Conservation (phyloP, 2,797 vertebrate species). For the Triplophysa yarkandensis region DNA sequence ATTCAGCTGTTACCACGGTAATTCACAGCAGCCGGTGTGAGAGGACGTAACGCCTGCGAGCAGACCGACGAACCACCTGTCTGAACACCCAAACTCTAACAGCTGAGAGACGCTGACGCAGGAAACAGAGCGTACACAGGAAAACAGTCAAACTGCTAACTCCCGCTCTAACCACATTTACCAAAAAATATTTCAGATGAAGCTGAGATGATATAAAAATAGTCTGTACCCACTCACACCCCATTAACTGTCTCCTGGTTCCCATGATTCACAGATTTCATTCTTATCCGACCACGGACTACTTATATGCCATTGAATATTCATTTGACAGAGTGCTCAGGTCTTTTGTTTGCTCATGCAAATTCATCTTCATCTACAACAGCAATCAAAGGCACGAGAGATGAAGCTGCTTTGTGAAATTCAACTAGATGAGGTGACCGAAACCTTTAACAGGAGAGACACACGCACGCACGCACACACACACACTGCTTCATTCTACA, state of each 20-base stretch:
- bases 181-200: slow-evolving; percentile 38
- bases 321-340: slow-evolving; percentile 69
- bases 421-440: slow-evolving; percentile 46
- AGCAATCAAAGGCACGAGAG: slow-evolving; percentile 67
- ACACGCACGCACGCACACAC: not conserved
- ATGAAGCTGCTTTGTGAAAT: slow-evolving; percentile 59
- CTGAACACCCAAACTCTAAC: not conserved
- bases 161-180: slow-evolving; percentile 32
- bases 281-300: slow-evolving; percentile 56
- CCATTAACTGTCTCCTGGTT: not conserved
- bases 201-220: slow-evolving; percentile 1
- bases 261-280: slow-evolving; percentile 24
- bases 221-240: not conserved
- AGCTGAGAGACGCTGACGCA: slow-evolving; percentile 44
- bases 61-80: not conserved
- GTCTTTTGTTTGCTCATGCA: slow-evolving; percentile 69
- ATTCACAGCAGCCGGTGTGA: not conserved
- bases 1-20: not conserved
- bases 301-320: slow-evolving; percentile 72
- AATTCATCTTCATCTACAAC: slow-evolving; percentile 71
- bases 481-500: not conserved
- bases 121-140: slow-evolving; percentile 48
- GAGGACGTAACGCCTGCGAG: not conserved
- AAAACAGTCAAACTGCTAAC: slow-evolving; percentile 46
- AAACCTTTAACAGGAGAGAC: slow-evolving; percentile 32